Evolutionary conservation across 2,888 invertebrate genomes (phyloP).

Genomic region (Parnassius smintheus): DNA sequence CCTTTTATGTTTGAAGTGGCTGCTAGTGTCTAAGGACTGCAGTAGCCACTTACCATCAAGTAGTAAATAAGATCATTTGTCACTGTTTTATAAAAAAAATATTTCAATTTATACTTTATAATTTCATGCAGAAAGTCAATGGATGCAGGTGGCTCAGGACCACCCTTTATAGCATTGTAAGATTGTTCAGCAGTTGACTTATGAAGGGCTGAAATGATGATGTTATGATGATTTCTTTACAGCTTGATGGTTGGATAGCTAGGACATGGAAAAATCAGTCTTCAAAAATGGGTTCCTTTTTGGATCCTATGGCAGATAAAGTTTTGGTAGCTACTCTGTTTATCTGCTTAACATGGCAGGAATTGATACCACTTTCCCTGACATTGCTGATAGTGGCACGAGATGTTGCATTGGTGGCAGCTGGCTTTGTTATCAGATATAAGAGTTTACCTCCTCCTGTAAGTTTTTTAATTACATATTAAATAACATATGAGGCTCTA

Average conservation of each 20-base stretch:
- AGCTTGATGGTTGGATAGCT: slow-evolving; percentile 98
- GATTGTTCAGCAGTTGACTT: too few species aligned
- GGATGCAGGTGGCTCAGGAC: too few species aligned
- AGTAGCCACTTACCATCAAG: too few species aligned
- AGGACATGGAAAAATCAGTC: slow-evolving; percentile 94
- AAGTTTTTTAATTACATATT: slow-evolving; percentile 57
- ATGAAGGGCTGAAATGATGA: too few species aligned
- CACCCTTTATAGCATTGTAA: too few species aligned
- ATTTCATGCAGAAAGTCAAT: slow-evolving; percentile 4
- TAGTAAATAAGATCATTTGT: too few species aligned
- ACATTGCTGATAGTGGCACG: slow-evolving; percentile 91
- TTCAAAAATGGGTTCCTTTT: slow-evolving; percentile 95
- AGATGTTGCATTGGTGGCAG: slow-evolving; percentile 90
- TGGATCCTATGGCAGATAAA: slow-evolving; percentile 99
- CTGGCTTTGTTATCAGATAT: slow-evolving; percentile 95
- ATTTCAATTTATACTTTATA: too few species aligned
- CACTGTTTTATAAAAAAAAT: too few species aligned
- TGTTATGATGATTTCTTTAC: slow-evolving; percentile 35
- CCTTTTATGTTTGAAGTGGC: too few species aligned
- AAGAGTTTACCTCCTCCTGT: slow-evolving; percentile 94
- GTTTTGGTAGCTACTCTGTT: slow-evolving; percentile 94
- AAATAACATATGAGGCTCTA: background rate
- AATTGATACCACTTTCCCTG: slow-evolving; percentile 90
- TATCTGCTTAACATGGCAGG: slow-evolving; percentile 91
- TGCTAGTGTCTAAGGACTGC: too few species aligned